Conservation (phyloP, 2,888 invertebrate genomes). For the Apodemia hepburni region DNA sequence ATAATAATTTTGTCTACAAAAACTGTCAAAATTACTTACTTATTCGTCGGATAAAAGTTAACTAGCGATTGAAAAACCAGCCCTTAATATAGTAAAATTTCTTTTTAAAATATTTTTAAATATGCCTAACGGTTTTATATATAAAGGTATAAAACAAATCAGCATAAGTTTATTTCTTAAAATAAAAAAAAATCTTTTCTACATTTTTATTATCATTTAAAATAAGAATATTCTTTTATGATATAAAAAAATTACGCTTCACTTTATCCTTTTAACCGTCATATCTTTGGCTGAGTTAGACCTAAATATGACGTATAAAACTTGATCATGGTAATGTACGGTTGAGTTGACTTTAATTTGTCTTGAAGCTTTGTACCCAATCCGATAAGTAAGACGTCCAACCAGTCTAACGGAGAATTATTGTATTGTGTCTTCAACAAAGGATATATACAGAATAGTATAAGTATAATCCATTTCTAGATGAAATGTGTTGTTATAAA, state of each 20-base stretch:
- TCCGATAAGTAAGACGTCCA: constrained; percentile 11
- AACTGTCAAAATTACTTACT: too few relatives aligned
- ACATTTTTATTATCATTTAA: too few relatives aligned
- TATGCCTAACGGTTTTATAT: too few relatives aligned
- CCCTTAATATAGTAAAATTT: too few relatives aligned
- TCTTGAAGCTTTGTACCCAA: constrained; percentile 3
- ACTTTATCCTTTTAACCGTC: background rate
- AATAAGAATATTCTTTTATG: too few relatives aligned
- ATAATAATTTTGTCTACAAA: too few relatives aligned
- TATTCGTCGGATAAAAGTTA: too few relatives aligned
- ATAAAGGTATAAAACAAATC: too few relatives aligned
- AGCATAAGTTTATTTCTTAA: too few relatives aligned
- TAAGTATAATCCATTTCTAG: background rate
- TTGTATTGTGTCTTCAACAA: constrained; percentile 10
- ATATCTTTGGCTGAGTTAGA: background rate
- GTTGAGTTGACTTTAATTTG: constrained; percentile 12
- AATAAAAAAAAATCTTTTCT: too few relatives aligned
- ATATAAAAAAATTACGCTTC: background rate
- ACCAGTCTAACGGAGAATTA: constrained; percentile 10
- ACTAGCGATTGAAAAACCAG: too few relatives aligned
- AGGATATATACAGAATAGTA: background rate
- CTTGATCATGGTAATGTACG: constrained; percentile 6
- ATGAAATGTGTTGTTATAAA: constrained; percentile 6
- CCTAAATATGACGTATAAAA: background rate
- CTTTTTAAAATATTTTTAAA: too few relatives aligned